These are phyloP conservation scores for Heloderma charlesbogerti DNA, from an alignment of 2,113 vertebrate species.

Conservation along the genomic window DNA sequence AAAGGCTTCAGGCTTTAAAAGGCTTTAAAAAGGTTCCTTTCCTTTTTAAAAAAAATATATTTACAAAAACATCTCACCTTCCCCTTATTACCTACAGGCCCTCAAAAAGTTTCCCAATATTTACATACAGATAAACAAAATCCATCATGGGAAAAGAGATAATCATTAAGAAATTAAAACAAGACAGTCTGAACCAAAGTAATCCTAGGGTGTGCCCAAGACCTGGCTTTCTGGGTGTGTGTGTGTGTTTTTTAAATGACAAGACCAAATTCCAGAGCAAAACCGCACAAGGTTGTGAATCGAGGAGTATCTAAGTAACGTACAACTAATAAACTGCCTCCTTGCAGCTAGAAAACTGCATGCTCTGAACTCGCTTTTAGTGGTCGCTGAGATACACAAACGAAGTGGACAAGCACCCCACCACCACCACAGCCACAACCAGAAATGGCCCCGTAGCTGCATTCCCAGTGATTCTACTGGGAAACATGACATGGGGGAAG, in stretches of 20 bases:
- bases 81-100: slow-evolving; percentile 78
- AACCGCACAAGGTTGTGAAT: slow-evolving; percentile 23
- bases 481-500: too few relatives aligned
- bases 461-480: too few relatives aligned
- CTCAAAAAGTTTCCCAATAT: slow-evolving; percentile 77
- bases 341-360: not conserved
- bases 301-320: slow-evolving; percentile 29
- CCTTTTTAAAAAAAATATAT: slow-evolving; percentile 70
- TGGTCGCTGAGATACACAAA: not conserved
- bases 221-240: slow-evolving; percentile 37
- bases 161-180: slow-evolving; percentile 75
- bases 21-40: not conserved
- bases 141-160: slow-evolving; percentile 76
- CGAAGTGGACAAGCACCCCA: fast-evolving
- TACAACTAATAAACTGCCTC: slow-evolving; percentile 44
- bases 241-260: slow-evolving; percentile 9
- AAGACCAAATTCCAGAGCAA: not conserved
- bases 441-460: not conserved
- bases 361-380: slow-evolving; percentile 10
- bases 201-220: slow-evolving; percentile 58
- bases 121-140: slow-evolving; percentile 78
- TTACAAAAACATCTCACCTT: slow-evolving; percentile 73
- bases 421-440: too few relatives aligned
- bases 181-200: slow-evolving; percentile 71
- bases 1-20: too few relatives aligned